Base-by-base conservation (phyloP, 2,888 invertebrate species). In the Panzeria rudis region DNA sequence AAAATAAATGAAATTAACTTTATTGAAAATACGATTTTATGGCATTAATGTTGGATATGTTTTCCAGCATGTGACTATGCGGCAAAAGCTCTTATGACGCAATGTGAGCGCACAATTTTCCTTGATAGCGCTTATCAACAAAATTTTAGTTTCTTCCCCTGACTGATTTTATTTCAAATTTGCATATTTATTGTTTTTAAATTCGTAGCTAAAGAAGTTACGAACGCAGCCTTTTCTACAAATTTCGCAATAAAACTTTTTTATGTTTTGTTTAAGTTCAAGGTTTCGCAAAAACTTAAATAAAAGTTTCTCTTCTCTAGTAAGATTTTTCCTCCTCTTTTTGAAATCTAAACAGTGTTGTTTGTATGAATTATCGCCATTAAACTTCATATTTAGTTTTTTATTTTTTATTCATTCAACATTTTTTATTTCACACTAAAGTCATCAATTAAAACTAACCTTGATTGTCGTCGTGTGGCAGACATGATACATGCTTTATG, bases 381-480 rank as follows among this genome's bases (percentile, higher is more conserved):
- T 78, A 41, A 71, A 41, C 17, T 47, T 20, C 47, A 29, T 47
- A 20, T 44, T 44, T n/a, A 56, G n/a, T 41, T 62, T 79, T 52
- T 38, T 69, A 17, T 29, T 35, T 59, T 77, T 66, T 52, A 44
- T 47, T 20, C n/a, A n/a, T 44, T 68, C 3, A 25, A 29, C 4
- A 23, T 29, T 71, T 56, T 71, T 62, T 50, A 78, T 78, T 79
- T 73, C 69, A 82, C 85, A 85, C 75, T 79, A 76, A 68, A 86
- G 71, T 76, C 84, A 84, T 82, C 81, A 84, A 86, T 82, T 79
- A 81, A 75, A 77, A 44, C 38, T 54, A 77, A 81, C 86, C 83
- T 86, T 86, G 83, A 81, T 73, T 83, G 76, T 83, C 76, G 86
- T 86, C 83, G 86, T 86, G 86, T 86, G 86, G 86, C 86, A 77